Evolutionary conservation across 30 jellyfish, hydroid and myxozoan species (phyloP).

Genomic region (Haliclystus octoradiatus): DNA sequence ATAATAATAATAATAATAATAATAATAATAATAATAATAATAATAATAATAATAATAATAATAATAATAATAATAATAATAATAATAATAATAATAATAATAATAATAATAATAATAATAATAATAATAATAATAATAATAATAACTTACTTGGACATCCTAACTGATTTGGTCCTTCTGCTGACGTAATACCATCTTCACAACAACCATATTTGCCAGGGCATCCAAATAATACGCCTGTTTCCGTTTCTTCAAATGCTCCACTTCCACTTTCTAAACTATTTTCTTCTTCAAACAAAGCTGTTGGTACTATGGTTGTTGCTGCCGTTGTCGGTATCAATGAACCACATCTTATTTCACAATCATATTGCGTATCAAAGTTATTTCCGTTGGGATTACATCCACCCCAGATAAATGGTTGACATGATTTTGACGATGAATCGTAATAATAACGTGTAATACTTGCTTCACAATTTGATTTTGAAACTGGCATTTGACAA

Average conservation of each 20-base stretch:
- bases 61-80: no score
- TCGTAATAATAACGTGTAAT: constrained; percentile 77
- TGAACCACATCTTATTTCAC: constrained; percentile 44
- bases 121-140: no score
- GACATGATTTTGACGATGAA: constrained; percentile 40
- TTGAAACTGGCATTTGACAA: constrained; percentile 78
- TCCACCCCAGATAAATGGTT: constrained; percentile 87
- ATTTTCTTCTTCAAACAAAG: background rate
- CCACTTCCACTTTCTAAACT: constrained; percentile 5
- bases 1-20: background rate
- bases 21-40: no score
- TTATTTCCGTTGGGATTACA: constrained; percentile 77
- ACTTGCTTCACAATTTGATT: constrained; percentile 74
- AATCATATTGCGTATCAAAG: constrained; percentile 32
- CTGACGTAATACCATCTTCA: constrained; percentile 43
- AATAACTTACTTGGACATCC: constrained; percentile 58
- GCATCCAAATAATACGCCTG: constrained; percentile 38
- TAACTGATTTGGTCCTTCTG: constrained; percentile 47
- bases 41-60: no score
- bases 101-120: no score
- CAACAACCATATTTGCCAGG: constrained; percentile 59
- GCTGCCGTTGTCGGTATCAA: no score
- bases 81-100: no score
- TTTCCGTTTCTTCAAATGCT: constrained; percentile 3
- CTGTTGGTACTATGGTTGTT: no score